phyloP scores from a whole-genome alignment of 2,888 invertebrate species.

The Troides helena region DNA sequence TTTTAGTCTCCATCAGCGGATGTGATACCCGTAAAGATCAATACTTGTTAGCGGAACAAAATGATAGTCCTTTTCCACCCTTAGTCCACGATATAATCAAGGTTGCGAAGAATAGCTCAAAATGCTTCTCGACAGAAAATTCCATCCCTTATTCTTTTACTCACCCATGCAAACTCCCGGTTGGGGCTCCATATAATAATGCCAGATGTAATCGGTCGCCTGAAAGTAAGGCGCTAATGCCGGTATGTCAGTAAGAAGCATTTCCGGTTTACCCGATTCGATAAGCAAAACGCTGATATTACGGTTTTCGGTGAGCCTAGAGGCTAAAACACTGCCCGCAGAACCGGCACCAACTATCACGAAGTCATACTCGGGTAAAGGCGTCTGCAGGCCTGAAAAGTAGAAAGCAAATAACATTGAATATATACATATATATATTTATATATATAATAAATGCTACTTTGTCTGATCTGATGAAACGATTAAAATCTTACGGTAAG shows the following conservation, averaged over 20 bases:
- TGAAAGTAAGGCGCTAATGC: constrained; percentile 65
- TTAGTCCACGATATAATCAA: no score
- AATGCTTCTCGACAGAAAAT: no score
- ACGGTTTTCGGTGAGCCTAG: constrained; percentile 68
- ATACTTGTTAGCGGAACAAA: no score
- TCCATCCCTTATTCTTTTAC: background rate
- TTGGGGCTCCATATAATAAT: constrained; percentile 78
- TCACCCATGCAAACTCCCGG: constrained; percentile 74
- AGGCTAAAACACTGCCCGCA: constrained; percentile 74
- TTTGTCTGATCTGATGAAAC: no score
- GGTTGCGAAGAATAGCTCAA: no score
- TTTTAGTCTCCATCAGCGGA: no score
- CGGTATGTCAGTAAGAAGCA: constrained; percentile 66
- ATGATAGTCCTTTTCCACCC: no score
- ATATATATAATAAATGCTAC: no score
- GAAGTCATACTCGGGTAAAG: constrained; percentile 67
- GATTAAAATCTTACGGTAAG: no score
- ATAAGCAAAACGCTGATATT: constrained; percentile 70
- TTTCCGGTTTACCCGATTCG: constrained; percentile 74
- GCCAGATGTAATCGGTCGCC: constrained; percentile 70
- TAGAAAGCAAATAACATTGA: background rate
- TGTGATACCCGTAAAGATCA: no score
- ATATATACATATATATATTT: no score
- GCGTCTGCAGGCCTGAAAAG: constrained; percentile 60
- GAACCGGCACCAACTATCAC: constrained; percentile 80